Conservation (phyloP, 2,797 vertebrate genomes). For the Microhierax caerulescens region DNA sequence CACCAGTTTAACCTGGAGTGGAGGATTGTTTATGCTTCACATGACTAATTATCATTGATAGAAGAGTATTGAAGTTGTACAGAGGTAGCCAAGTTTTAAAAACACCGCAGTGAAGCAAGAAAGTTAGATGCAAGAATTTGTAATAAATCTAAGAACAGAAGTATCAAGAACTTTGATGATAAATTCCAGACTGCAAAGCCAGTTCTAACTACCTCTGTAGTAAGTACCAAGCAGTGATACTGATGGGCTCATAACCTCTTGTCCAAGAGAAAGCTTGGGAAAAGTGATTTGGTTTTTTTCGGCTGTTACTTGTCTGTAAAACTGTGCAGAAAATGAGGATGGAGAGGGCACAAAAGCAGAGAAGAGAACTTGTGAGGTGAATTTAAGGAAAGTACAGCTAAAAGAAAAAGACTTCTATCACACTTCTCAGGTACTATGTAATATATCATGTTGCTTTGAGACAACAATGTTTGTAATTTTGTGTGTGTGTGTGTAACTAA, state of each 20-base stretch:
- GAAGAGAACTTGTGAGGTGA: neutral
- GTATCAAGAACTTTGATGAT: neutral
- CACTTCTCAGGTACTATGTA: neutral
- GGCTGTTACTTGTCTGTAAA: neutral
- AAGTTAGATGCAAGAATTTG: neutral
- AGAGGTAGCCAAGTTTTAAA: slow-evolving; percentile 20
- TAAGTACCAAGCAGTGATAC: neutral
- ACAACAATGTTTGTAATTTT: neutral
- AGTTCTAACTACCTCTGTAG: neutral
- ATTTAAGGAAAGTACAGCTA: neutral
- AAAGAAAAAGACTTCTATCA: neutral
- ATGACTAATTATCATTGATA: slow-evolving; percentile 1
- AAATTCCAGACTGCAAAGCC: neutral
- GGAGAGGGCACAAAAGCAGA: neutral
- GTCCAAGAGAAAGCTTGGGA: neutral
- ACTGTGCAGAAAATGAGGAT: neutral
- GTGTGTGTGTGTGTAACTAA: neutral
- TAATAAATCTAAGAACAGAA: neutral
- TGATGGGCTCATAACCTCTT: neutral
- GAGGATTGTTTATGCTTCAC: neutral
- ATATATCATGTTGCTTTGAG: neutral
- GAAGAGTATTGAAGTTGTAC: neutral
- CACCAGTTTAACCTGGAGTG: neutral
- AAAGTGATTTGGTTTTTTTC: neutral
- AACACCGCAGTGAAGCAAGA: neutral